Evolutionary conservation across 1,140 invertebrate genomes (phyloP), one percentile per base, ranked within the genome.

Genomic region (Drosophila nigromelanica): DNA sequence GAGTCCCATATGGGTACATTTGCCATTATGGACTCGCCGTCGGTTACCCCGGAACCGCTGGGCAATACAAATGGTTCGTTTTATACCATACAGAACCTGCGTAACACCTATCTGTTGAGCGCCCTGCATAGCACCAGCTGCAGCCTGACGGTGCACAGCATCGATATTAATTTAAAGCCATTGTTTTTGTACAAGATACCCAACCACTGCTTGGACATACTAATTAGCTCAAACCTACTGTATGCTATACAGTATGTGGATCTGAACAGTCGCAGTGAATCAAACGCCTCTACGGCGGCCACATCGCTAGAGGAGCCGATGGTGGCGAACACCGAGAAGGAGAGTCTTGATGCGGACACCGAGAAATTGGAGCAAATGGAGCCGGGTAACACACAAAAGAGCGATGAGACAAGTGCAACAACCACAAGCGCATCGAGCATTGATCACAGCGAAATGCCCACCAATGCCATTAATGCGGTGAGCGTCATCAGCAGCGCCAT

Each of bases 141-240:
- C 72, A 92, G 80, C 35, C 47, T 92, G 27, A 90, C 91, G n/a
- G 91, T 95, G 72, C 94, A 95, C 77, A 94, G 93, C 82, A 94
- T 94, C 64, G 94, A 95, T 82, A 92, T 95, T 42, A 94, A 94
- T 69, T 91, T 94, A 47, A 93, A 94, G 67, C 95, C 95, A 5
- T 80, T 96, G 52, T 95, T 94, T 90, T 92, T 95, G 4, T 95
- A 96, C 91, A 95, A 95, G 92, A 92, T 96, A 66, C 94, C 95
- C 40, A 85, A 79, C 11, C 78, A 91, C 56, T 89, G 90, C 58
- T 73, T 77, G 30, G 90, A 92, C 61, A 83, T 92, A 73, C 73
- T 92, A 50, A 90, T 92, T 8, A 83, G 91, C 61, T 91, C 90
- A 37, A 92, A 92, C 62, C 77, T 92, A 73, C 70, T 92, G 54